Base-by-base conservation (phyloP, 2,888 invertebrate species). In the Drosophila rubida region DNA sequence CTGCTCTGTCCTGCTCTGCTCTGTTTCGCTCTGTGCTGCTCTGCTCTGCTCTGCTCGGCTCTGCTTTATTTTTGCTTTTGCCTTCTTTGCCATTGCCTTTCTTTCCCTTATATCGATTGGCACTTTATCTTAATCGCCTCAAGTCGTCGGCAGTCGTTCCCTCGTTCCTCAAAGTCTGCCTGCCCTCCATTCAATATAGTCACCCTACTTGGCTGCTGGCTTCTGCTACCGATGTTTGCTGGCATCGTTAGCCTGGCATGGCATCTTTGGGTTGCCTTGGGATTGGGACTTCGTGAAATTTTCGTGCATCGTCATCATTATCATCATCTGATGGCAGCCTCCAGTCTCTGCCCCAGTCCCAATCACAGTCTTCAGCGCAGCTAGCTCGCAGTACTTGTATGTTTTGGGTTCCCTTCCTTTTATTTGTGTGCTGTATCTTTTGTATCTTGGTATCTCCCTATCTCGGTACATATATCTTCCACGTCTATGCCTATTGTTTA, bases 61-160 rank as follows among this genome's bases (percentile, higher is more conserved):
- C 22, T 30, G 41, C 44, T 45, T 32, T 39, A 37, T 16, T 30
- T 46, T 19, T 63, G 22, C 45, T 41, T 59, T 37, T 19, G 51
- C 51, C 11, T 39, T 39, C 41, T 41, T 41, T 37, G 42, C 23
- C 48, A 13, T 62, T 51, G 73, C 75, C 78, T 78, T 85, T 87
- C 88, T 87, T 85, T 85, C 80, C 88, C 80, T 87, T 82, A 87
- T 85, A 85, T 85, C 84, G 84, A 85, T 85, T 85, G 84, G 84
- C 86, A 85, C 84, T 85, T 85, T 85, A 85, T 85, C 84, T 85
- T 85, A 85, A 85, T 85, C 84, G 88, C 80, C 80, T 83, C 73
- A 77, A 84, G 84, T 85, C 77, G 76, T 76, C 74, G 68, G 73
- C 53, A 27, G 22, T 59, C 51, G 30, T 59, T 14, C 32, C 32